Evolutionary conservation across 1,140 invertebrate genomes (phyloP).

Genomic region (Diorhabda elongata): DNA sequence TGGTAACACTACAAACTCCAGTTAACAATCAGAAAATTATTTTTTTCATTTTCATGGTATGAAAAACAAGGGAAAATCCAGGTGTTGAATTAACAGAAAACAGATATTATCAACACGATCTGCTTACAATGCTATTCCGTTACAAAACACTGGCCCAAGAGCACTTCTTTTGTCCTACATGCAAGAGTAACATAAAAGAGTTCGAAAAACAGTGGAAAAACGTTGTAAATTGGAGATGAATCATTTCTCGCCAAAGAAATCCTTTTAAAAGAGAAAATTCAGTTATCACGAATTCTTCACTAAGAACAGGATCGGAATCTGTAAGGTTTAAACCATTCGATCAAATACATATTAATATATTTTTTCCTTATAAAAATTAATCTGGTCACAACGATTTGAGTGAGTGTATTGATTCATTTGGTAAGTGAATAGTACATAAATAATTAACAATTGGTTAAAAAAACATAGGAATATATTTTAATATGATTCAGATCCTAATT

Average conservation of each 20-base stretch:
- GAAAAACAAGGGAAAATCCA: background rate
- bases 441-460: too few relatives aligned
- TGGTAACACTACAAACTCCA: too few relatives aligned
- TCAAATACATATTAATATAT: too few relatives aligned
- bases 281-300: background rate
- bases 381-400: too few relatives aligned
- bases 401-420: too few relatives aligned
- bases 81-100: conserved; percentile 2
- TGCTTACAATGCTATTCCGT: background rate
- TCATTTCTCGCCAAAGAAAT: background rate
- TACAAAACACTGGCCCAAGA: conserved; percentile 1
- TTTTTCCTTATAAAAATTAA: too few relatives aligned
- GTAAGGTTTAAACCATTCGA: too few relatives aligned
- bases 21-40: too few relatives aligned
- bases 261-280: background rate
- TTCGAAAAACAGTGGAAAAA: background rate
- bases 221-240: conserved; percentile 2
- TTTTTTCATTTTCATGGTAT: too few relatives aligned
- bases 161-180: background rate
- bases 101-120: background rate
- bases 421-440: too few relatives aligned
- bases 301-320: background rate
- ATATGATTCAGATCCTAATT: too few relatives aligned
- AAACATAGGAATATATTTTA: too few relatives aligned
- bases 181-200: conserved; percentile 2